Conservation (phyloP, 2,888 invertebrate species). For the Campoletis raptor region DNA sequence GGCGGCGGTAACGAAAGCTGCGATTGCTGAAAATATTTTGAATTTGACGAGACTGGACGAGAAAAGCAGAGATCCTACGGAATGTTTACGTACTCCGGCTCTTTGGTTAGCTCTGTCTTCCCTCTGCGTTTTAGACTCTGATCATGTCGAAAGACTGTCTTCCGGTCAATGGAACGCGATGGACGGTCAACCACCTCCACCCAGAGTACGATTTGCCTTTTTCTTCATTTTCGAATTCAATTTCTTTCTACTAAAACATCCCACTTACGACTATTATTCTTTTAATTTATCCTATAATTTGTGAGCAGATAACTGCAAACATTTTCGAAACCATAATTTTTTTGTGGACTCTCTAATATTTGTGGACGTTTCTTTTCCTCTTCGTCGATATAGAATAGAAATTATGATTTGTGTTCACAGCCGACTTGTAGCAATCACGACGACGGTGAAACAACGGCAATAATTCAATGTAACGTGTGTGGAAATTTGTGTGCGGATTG, state of each 20-base stretch:
- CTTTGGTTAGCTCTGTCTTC: conserved; percentile 97
- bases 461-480: conserved; percentile 96
- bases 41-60: conserved; percentile 94
- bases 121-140: conserved; percentile 95
- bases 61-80: conserved; percentile 89
- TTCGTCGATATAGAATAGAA: no score
- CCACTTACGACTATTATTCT: no score
- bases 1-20: conserved; percentile 94
- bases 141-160: conserved; percentile 93
- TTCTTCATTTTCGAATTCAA: background rate
- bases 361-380: background rate
- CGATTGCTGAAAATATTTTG: conserved; percentile 94
- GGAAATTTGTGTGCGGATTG: conserved; percentile 98
- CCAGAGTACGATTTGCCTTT: conserved; percentile 81
- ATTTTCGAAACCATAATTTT: background rate
- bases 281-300: background rate
- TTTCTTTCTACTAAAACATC: background rate
- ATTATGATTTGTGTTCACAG: conserved; percentile 82
- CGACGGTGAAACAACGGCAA: conserved; percentile 96
- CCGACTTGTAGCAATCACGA: conserved; percentile 98
- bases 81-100: conserved; percentile 93
- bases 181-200: conserved; percentile 87
- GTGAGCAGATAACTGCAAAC: no score
- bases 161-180: conserved; percentile 92
- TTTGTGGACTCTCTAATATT: background rate